phyloP scores from a whole-genome alignment of 2,797 vertebrate species.

The Malacoraja senta region DNA sequence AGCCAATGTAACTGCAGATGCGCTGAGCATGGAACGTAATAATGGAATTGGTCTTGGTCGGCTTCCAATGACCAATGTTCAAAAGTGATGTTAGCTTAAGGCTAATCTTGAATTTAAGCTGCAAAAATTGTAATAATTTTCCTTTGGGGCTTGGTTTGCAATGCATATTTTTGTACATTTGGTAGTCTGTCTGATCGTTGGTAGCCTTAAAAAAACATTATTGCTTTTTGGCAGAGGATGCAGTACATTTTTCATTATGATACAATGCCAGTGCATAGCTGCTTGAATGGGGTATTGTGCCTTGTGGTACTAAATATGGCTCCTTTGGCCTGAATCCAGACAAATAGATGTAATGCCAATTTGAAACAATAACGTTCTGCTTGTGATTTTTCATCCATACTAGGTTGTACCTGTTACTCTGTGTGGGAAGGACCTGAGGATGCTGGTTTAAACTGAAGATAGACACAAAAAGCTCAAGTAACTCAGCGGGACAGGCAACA shows the following conservation, averaged over 20 bases:
- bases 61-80: not conserved
- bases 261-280: not conserved
- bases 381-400: not conserved
- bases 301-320: slow-evolving; percentile 1
- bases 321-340: slow-evolving; percentile 12
- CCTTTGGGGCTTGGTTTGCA: not conserved
- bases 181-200: not conserved
- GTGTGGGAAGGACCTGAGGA: too few species aligned
- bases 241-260: slow-evolving; percentile 9
- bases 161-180: not conserved
- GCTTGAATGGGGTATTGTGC: not conserved
- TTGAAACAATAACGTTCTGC: not conserved
- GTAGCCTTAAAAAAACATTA: not conserved
- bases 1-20: not conserved
- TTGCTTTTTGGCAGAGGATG: not conserved
- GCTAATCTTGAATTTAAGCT: not conserved
- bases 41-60: not conserved
- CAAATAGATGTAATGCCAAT: not conserved
- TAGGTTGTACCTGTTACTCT: not conserved
- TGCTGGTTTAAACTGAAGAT: too few species aligned
- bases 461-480: too few species aligned
- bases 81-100: not conserved
- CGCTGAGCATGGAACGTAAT: not conserved
- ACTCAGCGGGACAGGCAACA: too few species aligned
- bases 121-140: not conserved